A percentile compares a stretch with the other conserved stretches of the same genome.
phyloP scores from a whole-genome alignment of 2,797 vertebrate species.

The Smutsia gigantea region DNA sequence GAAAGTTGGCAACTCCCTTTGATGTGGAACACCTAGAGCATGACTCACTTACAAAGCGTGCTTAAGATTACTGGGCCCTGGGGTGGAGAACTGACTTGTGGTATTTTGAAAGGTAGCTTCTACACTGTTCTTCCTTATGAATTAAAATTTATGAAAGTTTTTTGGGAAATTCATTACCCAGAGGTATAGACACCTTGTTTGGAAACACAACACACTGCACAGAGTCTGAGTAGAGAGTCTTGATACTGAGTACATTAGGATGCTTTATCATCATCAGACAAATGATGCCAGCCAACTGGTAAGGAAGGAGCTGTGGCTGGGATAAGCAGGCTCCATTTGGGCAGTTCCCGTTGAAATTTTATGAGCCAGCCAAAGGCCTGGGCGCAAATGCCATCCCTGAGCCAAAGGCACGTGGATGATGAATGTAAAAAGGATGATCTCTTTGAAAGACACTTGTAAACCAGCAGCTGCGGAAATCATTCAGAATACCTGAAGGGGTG shows the following conservation, averaged over 20 bases:
- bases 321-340: accelerated
- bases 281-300: accelerated
- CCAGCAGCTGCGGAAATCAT: background rate
- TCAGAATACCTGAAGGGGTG: background rate
- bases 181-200: background rate
- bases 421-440: background rate
- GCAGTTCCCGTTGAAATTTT: background rate
- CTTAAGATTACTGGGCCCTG: background rate
- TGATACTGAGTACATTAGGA: background rate
- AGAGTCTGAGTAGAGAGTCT: background rate
- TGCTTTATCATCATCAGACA: slow-evolving; percentile 17
- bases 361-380: background rate
- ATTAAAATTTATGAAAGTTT: slow-evolving; percentile 22
- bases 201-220: background rate
- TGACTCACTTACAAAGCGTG: background rate
- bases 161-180: slow-evolving; percentile 20
- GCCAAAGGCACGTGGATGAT: background rate
- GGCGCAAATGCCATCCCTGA: accelerated
- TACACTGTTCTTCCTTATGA: background rate
- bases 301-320: background rate
- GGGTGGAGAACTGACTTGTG: background rate
- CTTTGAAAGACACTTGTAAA: background rate
- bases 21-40: background rate
- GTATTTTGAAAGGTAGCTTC: background rate
- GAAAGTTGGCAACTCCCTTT: background rate